These are phyloP conservation scores for Turritopsis rubra DNA, from an alignment of 30 jellyfish, hydroid and myxozoan species.

Conservation along the genomic window DNA sequence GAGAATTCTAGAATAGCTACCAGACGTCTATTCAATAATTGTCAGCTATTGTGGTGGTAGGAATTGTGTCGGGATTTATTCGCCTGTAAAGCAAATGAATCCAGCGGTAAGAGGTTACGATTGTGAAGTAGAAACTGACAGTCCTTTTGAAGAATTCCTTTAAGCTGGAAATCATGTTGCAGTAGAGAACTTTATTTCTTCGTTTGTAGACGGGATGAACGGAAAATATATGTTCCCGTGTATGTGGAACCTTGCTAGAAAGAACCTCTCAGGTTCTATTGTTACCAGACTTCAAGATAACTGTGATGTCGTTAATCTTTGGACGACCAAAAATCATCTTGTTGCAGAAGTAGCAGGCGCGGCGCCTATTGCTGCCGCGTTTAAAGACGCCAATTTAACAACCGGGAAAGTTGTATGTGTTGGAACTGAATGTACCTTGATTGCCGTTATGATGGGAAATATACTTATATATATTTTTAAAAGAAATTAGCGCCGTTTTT, in stretches of 20 bases:
- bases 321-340: background rate
- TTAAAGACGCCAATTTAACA: background rate
- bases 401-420: slow-evolving; percentile 25
- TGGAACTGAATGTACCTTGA: slow-evolving; percentile 7
- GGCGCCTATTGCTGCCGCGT: slow-evolving; percentile 18
- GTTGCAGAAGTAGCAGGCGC: slow-evolving; percentile 23
- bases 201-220: slow-evolving; percentile 16
- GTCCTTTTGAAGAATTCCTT: background rate
- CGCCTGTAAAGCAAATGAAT: slow-evolving; percentile 18
- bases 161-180: background rate
- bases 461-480: background rate
- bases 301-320: background rate
- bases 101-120: slow-evolving; percentile 2
- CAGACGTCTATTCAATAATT: slow-evolving; percentile 14
- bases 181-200: background rate
- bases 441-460: background rate
- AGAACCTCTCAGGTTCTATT: background rate
- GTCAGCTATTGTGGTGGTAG: slow-evolving; percentile 32
- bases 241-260: slow-evolving; percentile 14
- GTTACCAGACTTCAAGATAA: background rate
- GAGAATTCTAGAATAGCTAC: slow-evolving; percentile 13
- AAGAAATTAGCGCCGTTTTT: too few species aligned
- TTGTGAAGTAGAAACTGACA: slow-evolving; percentile 11
- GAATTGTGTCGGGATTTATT: slow-evolving; percentile 2
- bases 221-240: slow-evolving; percentile 21